Conservation (phyloP, 2,113 vertebrate species). For the Ictidomys tridecemlineatus region DNA sequence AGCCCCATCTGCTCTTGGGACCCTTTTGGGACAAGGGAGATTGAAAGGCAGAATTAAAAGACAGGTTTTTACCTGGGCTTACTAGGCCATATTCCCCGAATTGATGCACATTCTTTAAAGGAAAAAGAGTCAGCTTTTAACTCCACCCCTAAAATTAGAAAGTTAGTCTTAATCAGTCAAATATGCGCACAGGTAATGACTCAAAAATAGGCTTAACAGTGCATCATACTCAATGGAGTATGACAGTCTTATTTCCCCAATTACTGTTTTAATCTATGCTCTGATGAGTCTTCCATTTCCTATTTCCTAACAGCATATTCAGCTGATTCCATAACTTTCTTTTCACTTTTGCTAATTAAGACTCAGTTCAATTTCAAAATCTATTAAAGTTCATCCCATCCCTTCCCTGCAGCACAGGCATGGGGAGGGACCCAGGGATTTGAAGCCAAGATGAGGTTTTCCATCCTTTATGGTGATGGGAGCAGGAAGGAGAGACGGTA, state of each 20-base stretch:
- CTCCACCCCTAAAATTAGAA: constrained; percentile 68
- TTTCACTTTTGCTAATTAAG: constrained; percentile 69
- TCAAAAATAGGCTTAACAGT: constrained; percentile 66
- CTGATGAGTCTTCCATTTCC: constrained; percentile 62
- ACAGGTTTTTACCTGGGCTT: constrained; percentile 16
- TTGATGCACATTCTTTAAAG: constrained; percentile 13
- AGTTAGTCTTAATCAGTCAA: constrained; percentile 51
- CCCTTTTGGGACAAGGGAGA: background rate
- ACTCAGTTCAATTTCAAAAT: constrained; percentile 64
- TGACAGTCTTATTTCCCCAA: constrained; percentile 65
- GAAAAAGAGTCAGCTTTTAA: constrained; percentile 50
- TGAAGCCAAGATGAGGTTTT: background rate
- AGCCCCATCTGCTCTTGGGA: background rate
- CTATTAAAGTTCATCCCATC: background rate
- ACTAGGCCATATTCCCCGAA: background rate
- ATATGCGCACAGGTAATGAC: constrained; percentile 47
- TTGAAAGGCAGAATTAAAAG: constrained; percentile 34
- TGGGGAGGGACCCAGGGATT: background rate
- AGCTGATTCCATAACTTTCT: constrained; percentile 61
- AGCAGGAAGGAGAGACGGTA: background rate
- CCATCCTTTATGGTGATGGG: background rate
- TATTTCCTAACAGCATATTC: constrained; percentile 53
- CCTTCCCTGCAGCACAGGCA: background rate
- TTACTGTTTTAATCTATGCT: constrained; percentile 58
- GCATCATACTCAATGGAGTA: constrained; percentile 27